Evolutionary conservation across 2,113 vertebrate genomes (phyloP).

Genomic region (Scatophagus argus): DNA sequence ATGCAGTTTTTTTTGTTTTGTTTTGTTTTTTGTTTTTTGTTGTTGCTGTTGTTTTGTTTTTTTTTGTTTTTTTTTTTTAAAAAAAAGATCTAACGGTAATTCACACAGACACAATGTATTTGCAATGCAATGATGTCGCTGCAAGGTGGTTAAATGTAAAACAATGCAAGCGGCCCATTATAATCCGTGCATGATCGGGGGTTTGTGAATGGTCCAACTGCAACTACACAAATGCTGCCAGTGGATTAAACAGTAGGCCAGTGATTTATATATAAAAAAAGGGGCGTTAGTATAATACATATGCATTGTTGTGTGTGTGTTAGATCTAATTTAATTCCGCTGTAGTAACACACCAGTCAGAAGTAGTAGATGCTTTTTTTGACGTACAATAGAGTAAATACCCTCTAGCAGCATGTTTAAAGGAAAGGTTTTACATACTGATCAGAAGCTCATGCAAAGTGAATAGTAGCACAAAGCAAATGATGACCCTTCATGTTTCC

Average conservation of each 20-base stretch:
- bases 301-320: neutral
- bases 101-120: constrained; percentile 2
- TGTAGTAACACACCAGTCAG: constrained; percentile 39
- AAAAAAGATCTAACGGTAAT: neutral
- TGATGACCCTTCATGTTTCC: constrained; percentile 36
- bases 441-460: constrained; percentile 12
- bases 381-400: neutral
- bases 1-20: neutral
- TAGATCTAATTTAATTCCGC: constrained; percentile 7
- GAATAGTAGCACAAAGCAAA: constrained; percentile 36
- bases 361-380: constrained; percentile 42
- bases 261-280: too few relatives aligned
- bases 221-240: constrained; percentile 3
- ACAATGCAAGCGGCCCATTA: constrained; percentile 34
- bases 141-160: constrained; percentile 38
- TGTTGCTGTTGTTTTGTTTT: too few relatives aligned
- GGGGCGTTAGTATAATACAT: accelerated
- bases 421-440: constrained; percentile 7
- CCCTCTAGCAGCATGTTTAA: neutral
- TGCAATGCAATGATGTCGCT: constrained; percentile 42
- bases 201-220: constrained; percentile 13
- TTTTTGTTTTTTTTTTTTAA: neutral
- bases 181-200: constrained; percentile 19
- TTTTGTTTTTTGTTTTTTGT: neutral
- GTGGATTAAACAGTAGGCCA: neutral